Percentiles rank a stretch among this genome's conserved stretches.
These are phyloP conservation scores for Willowsia nigromaculata DNA, from an alignment of 2,888 invertebrate species.

Conservation along the genomic window DNA sequence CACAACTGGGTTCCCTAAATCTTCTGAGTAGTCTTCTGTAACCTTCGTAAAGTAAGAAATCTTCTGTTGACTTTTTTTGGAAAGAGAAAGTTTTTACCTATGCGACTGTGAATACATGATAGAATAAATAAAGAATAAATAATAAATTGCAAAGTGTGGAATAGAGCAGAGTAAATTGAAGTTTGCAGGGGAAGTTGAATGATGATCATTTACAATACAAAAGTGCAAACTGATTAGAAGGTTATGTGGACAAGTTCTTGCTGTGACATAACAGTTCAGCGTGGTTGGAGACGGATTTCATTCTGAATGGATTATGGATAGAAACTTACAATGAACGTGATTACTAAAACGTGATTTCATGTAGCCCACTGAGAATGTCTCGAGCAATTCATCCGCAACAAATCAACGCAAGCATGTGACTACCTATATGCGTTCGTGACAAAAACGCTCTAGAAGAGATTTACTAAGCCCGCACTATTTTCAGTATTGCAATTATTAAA, in stretches of 20 bases:
- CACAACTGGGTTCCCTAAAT: conserved; percentile 9
- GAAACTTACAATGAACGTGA: no score
- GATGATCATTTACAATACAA: not conserved
- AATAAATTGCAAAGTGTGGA: not conserved
- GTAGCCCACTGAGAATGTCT: no score
- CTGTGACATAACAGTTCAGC: not conserved
- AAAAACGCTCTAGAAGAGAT: no score
- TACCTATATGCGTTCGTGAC: no score
- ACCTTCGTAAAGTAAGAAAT: no score
- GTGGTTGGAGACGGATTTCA: not conserved
- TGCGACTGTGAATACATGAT: not conserved
- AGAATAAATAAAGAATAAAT: not conserved
- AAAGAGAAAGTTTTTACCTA: not conserved
- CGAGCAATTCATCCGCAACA: no score
- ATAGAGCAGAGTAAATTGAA: not conserved
- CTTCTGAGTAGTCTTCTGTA: not conserved
- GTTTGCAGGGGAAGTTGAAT: not conserved
- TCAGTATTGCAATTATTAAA: no score
- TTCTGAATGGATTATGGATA: not conserved
- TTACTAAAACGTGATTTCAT: no score
- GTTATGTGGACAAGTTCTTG: conserved; percentile 14
- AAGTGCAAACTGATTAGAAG: conserved; percentile 19
- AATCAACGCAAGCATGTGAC: no score
- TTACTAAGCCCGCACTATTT: no score
- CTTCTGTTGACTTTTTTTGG: no score